These are phyloP conservation scores for Meteorus colon DNA, from an alignment of 2,888 invertebrate genomes.

Conservation along the genomic window DNA sequence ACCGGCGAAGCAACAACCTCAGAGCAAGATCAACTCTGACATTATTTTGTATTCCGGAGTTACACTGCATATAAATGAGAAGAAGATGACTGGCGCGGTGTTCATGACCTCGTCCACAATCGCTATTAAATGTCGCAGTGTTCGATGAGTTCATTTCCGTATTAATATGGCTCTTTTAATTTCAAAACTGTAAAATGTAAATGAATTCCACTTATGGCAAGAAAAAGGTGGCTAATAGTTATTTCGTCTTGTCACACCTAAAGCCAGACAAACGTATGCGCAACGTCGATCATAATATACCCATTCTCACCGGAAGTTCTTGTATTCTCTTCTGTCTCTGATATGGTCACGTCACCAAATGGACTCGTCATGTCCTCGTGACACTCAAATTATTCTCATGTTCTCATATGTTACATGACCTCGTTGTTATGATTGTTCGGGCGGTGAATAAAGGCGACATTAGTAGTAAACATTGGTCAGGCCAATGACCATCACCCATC, in stretches of 20 bases:
- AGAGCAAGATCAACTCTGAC: conserved; percentile 49
- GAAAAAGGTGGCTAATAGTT: too few species aligned
- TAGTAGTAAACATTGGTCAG: conserved; percentile 4
- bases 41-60: conserved; percentile 35
- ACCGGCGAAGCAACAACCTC: conserved; percentile 42
- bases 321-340: conserved; percentile 30
- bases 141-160: too few species aligned
- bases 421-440: conserved; percentile 27
- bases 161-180: too few species aligned
- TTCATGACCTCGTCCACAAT: too few species aligned
- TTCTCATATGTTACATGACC: conserved; percentile 39
- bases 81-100: neutral
- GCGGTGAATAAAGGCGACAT: neutral
- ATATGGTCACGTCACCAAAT: conserved; percentile 46
- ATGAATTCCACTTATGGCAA: too few species aligned
- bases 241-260: too few species aligned
- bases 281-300: neutral
- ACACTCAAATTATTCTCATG: conserved; percentile 35
- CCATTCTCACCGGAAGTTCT: neutral
- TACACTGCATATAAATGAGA: neutral
- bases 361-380: conserved; percentile 40
- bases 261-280: too few species aligned
- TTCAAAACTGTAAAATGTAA: too few species aligned
- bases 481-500: conserved; percentile 45
- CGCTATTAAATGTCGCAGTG: too few species aligned